Percentiles rank a stretch among this genome's conserved stretches.
Conservation (phyloP, 2,113 vertebrate genomes). For the Microtus pennsylvanicus region DNA sequence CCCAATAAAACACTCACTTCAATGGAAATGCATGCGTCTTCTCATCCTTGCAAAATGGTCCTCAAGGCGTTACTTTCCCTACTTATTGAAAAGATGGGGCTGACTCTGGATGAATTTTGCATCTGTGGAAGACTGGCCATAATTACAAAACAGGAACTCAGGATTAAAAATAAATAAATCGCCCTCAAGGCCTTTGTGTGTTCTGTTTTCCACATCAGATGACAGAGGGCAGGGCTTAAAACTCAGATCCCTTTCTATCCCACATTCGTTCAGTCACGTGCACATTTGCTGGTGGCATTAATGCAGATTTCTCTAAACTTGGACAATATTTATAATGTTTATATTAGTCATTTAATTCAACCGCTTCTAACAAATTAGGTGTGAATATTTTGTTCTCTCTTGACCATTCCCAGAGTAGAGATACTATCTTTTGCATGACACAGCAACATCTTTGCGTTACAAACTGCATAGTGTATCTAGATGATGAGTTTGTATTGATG, state of each 20-base stretch:
- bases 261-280: neutral
- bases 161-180: neutral
- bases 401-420: neutral
- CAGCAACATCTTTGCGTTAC: neutral
- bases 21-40: neutral
- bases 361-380: neutral
- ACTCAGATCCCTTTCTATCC: neutral
- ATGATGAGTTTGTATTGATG: neutral
- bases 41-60: neutral
- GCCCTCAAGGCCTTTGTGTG: neutral
- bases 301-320: neutral
- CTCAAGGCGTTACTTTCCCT: neutral
- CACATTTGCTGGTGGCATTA: neutral
- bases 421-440: neutral
- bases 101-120: neutral
- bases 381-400: neutral
- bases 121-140: neutral
- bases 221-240: neutral
- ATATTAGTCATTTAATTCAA: conserved; percentile 23
- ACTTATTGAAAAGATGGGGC: neutral
- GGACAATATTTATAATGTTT: neutral
- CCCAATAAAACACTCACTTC: neutral
- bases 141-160: neutral
- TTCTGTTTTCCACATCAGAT: conserved; percentile 3
- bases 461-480: neutral